Base-by-base conservation (phyloP, 2,797 vertebrate species). In the Microctenopoma steveboyesi region DNA sequence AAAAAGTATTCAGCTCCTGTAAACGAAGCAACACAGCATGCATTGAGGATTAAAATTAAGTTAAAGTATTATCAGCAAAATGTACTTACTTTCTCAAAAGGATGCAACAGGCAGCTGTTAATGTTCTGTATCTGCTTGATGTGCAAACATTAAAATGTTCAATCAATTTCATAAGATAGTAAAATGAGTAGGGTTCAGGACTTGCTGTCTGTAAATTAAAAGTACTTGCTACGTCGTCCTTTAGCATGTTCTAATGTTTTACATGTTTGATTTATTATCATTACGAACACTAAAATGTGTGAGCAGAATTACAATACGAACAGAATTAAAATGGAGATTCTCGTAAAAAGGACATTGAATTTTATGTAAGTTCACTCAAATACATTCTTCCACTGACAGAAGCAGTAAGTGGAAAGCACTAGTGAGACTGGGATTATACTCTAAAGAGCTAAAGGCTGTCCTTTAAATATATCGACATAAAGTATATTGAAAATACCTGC, bases 121-220 rank as follows among this genome's bases (percentile, higher is more conserved):
- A 30, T 30, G 28, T 30, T 30, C 28, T 30, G 28, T 33, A 5
- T 33, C 27, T n/a, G 53, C 66, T 72, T 49, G 68, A 60, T 46
- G 37, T 70, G 66, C 54, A 53, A 76, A 66, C 61, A 56, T 50
- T 37, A 13, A 53, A 64, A 58, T 46, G 28, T 69, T 69, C 63
- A 28, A 33, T 33, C 30, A 7, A 33, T 7, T 33, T 33, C 7
- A 33, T 6, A 7, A 33, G 30, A 7, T 33, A 33, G 7, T 33
- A 33, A 33, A 33, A 33, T 33, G 16, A 8, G 28, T 40, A 45
- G n/a, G 2, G 35, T 52, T 64, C 30, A 35, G 50, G 16, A n/a
- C 42, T 57, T 37, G 28, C 64, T 4, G 40, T 15, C 4, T 5
- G 3, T 42, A 15, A 42, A 46, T 42, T 33, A 52, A 22, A 56